Evolutionary conservation across 2,888 invertebrate genomes (phyloP).

Genomic region (Caenorhabditis sulstoni): DNA sequence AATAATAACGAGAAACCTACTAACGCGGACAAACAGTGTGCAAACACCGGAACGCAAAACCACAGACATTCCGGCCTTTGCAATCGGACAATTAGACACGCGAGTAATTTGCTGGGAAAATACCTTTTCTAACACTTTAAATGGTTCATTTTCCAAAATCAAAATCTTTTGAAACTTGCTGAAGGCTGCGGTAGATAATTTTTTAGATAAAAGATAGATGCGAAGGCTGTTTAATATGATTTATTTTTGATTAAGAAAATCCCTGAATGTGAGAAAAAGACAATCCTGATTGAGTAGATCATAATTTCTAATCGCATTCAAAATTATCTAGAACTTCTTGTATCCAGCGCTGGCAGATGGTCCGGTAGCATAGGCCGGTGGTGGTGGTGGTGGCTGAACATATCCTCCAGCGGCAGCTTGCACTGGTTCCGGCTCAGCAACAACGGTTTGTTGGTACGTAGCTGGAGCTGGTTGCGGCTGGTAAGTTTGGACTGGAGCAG

Average conservation of each 20-base stretch:
- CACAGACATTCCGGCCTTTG: conserved; percentile 12
- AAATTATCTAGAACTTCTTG: conserved; percentile 45
- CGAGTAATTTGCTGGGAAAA: too few species aligned
- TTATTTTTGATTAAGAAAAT: too few species aligned
- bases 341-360: conserved; percentile 42
- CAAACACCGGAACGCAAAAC: conserved; percentile 46
- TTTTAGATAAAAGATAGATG: too few species aligned
- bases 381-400: conserved; percentile 58
- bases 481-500: conserved; percentile 33
- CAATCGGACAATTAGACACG: too few species aligned
- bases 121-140: too few species aligned
- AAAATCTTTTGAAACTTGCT: too few species aligned
- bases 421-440: conserved; percentile 35
- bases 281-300: conserved; percentile 44
- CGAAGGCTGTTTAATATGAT: too few species aligned
- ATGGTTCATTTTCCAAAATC: too few species aligned
- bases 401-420: conserved; percentile 39
- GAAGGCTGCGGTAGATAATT: too few species aligned
- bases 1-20: neutral
- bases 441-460: conserved; percentile 20
- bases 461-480: conserved; percentile 18
- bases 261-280: neutral
- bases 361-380: conserved; percentile 46
- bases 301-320: conserved; percentile 7
- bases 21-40: too few species aligned